A percentile compares a stretch with the other conserved stretches of the same genome.
These are phyloP conservation scores for Rhincodon typus DNA, from an alignment of 2,797 vertebrate species.

Conservation along the genomic window DNA sequence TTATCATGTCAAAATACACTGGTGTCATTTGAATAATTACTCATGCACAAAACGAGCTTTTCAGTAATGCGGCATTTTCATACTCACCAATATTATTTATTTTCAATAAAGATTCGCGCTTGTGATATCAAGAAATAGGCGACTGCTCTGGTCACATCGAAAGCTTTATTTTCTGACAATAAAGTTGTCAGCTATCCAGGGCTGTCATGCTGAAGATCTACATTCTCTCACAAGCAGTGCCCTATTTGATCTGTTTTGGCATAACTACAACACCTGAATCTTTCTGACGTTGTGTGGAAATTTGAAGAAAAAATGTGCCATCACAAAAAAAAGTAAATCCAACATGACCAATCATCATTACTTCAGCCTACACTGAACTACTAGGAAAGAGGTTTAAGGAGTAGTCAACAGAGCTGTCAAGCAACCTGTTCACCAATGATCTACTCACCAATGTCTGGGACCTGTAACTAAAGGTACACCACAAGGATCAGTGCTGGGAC, in stretches of 20 bases:
- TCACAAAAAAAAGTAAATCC: not conserved
- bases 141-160: not conserved
- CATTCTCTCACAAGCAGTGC: not conserved
- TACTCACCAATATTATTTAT: not conserved
- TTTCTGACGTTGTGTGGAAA: not conserved
- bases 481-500: too few relatives aligned
- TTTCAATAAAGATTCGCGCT: not conserved
- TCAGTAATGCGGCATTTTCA: not conserved
- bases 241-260: not conserved
- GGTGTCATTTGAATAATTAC: not conserved
- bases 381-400: not conserved
- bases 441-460: not conserved
- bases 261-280: not conserved
- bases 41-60: not conserved
- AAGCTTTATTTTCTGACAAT: not conserved
- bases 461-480: too few relatives aligned
- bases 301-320: not conserved
- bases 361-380: not conserved
- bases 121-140: not conserved
- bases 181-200: too few relatives aligned
- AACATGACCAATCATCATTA: not conserved
- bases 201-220: not conserved
- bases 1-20: not conserved
- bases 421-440: not conserved
- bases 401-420: not conserved